Base-by-base conservation (phyloP, 2,113 vertebrate genomes). In the Anguilla rostrata region DNA sequence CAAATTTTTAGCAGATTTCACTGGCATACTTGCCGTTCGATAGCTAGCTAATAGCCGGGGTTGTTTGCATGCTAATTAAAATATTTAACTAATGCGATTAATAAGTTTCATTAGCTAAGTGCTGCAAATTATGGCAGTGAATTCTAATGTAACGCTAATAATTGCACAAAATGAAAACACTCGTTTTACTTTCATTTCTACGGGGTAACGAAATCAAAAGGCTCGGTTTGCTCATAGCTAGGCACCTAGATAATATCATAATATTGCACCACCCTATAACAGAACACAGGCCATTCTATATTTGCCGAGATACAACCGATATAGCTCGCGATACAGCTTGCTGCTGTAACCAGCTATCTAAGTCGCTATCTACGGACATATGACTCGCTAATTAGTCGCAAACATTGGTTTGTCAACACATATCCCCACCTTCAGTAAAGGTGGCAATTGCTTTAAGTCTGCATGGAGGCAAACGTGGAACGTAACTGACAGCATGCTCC, bases 321-420 rank as follows among this genome's bases (percentile, higher is more conserved):
- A 34, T 34, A 34, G 34, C 34, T 34, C 34, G 56, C 60, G 22
- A 81, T 81, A 81, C 40, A 81, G 80, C 39, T 66, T 26, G 60
- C 60, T 66, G 8, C 60, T 66, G 60, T 66, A 66, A 66, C 71
- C 71, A 75, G 71, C 71, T 75, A 79, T 34, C 78, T 16, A 40
- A n/a, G 26, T 39, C 34, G 39, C 2, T 39, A 26, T 79, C 34
- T 79, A 18, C 41, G 41, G 34, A 40, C 78, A 80, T 80, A 80
- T 20, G 40, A 14, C 20, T 18, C 40, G 78, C 34, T 5, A 80
- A 81, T 84, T 0, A 78, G 39, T 84, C 79, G 29, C 29, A 85
- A 84, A 80, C 78, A 85, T 87, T 49, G 84, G 90, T 86, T 87
- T 85, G 66, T 89, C 91, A 88, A 90, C 84, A 85, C 60, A 49